Percentiles rank a stretch among this genome's conserved stretches.
Evolutionary conservation across 1,140 invertebrate genomes (phyloP).

Genomic region (Drosophila miranda): DNA sequence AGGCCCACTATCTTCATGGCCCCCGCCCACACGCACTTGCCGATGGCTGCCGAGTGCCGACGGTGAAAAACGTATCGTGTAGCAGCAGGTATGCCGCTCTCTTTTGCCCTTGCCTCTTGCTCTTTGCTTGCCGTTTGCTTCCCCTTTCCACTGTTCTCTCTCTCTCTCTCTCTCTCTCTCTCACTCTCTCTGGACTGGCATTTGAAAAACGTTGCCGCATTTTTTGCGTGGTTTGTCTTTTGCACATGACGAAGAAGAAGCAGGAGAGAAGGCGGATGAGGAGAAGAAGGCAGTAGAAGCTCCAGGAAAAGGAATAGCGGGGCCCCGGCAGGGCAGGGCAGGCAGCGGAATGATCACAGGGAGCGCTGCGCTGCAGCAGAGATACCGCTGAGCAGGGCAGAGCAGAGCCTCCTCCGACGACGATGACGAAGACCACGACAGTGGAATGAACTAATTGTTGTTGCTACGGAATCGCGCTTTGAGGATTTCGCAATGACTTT

Average conservation of each 20-base stretch:
- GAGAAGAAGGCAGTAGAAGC: neutral
- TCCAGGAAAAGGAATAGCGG: too few relatives aligned
- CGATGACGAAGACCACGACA: neutral
- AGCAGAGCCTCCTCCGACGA: too few relatives aligned
- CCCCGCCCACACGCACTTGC: too few relatives aligned
- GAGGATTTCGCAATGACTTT: too few relatives aligned
- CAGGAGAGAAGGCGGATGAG: neutral
- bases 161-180: neutral
- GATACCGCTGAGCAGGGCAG: too few relatives aligned
- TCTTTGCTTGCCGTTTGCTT: neutral
- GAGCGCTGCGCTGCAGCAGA: too few relatives aligned
- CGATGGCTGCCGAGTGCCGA: too few relatives aligned
- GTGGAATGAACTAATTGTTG: conserved; percentile 65
- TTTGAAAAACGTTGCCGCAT: conserved; percentile 78
- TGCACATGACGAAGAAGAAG: conserved; percentile 6
- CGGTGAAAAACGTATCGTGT: too few relatives aligned
- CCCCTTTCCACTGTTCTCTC: too few relatives aligned
- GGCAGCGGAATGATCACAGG: too few relatives aligned
- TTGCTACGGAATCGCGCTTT: conserved; percentile 16
- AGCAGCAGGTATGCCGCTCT: conserved; percentile 13
- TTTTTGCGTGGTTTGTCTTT: conserved; percentile 62
- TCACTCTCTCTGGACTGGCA: conserved; percentile 39
- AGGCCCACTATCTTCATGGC: too few relatives aligned
- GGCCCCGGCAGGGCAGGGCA: too few relatives aligned
- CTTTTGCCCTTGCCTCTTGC: neutral